A percentile compares a stretch with the other conserved stretches of the same genome.
Conservation (phyloP, 2,888 invertebrate species). For the Hypomecis punctinalis region DNA sequence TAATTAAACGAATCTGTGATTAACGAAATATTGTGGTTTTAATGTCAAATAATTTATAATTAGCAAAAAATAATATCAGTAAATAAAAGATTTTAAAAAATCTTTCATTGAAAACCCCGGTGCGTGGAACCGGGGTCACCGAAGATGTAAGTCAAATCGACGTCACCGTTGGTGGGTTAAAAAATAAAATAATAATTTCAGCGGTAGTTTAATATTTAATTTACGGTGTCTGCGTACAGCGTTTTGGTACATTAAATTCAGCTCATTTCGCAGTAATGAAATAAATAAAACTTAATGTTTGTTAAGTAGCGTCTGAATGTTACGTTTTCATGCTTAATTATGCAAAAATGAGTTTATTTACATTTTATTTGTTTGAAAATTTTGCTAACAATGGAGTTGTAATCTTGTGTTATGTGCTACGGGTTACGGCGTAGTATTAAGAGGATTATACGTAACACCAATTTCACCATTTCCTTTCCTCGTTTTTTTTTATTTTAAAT, state of each 20-base stretch:
- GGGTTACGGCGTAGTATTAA: background rate
- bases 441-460: background rate
- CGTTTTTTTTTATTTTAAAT: no score
- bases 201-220: slow-evolving; percentile 27
- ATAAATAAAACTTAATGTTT: slow-evolving; percentile 35
- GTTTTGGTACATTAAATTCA: slow-evolving; percentile 23
- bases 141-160: no score
- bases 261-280: slow-evolving; percentile 24
- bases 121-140: no score
- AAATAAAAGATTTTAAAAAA: no score
- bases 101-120: no score
- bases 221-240: slow-evolving; percentile 15
- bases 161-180: background rate
- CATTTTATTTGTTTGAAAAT: slow-evolving; percentile 14
- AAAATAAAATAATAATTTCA: slow-evolving; percentile 5
- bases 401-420: background rate
- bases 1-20: no score
- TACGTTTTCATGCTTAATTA: slow-evolving; percentile 27
- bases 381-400: background rate
- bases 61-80: no score
- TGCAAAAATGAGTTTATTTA: slow-evolving; percentile 28
- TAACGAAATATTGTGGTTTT: no score
- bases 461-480: no score
- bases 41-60: no score
- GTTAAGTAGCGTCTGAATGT: slow-evolving; percentile 26